Evolutionary conservation across 2,797 vertebrate species (phyloP), one percentile per base, ranked within the genome.

Genomic region (Spondyliosoma cantharus): DNA sequence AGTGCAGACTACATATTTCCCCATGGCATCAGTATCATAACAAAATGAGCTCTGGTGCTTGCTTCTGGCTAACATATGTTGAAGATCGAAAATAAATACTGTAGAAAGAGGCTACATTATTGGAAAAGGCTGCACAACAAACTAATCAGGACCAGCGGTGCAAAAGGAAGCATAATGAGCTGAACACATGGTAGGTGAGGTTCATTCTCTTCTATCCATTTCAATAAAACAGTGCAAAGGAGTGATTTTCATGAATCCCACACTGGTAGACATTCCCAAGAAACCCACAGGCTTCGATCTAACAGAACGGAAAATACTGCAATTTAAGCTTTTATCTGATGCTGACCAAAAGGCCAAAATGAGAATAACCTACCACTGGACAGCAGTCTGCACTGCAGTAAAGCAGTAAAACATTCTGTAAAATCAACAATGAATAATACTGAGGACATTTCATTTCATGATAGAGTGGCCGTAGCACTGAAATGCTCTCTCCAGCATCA

Each of bases 161-260:
- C 56, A 25, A 73, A 48, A 16, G 11, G 17, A 75, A 74, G 37
- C 4, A 24, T 22, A 60, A 57, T 56, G 17, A 73, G 54, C 27
- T 56, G 29, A 7, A 45, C 25, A 61, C 20, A 37, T 54, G 14
- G 16, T 1, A 2, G 46, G 37, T 43, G 46, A 70, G 58, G 43
- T 19, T 25, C 37, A 59, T 32, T 48, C 27, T 66, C 25, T 20
- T 60, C 53, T 27, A 32, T 64, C 75, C 7, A 42, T 59, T 67
- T 29, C 15, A 60, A 58, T 67, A 57, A 78, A 81, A 65, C 49
- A 45, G 20, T 61, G 19, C 0, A 29, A 60, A 49, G 19, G 54
- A 9, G 11, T 24, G 17, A 63, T 57, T 59, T 62, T 61, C 57
- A n/a, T 27, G 12, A 49, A 24, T 54, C 22, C 29, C 25, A 72